Base-by-base conservation (phyloP, 2,113 vertebrate genomes). In the Chionis minor region DNA sequence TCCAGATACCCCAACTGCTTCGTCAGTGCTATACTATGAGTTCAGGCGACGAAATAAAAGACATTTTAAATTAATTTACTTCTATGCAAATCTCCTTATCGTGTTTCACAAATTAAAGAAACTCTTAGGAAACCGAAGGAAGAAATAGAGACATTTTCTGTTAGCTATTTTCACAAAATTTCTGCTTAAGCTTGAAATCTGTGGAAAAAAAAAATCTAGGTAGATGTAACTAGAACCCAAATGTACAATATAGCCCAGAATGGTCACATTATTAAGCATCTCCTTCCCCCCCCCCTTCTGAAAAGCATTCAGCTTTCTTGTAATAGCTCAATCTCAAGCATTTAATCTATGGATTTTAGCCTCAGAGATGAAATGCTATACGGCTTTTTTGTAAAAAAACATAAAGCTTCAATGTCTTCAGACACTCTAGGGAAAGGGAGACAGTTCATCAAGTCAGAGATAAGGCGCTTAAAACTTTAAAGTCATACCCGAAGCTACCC, bases 381-480 rank as follows among this genome's bases (percentile, higher is more conserved):
- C 81, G 91, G 81, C 58, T 95, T 94, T 89, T 85, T 91, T 84
- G 73, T 77, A 92, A 94, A 38, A 58, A 82, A 94, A 92, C 56
- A 65, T 91, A 61, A 79, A 89, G 73, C 74, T 89, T 85, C 86
- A 81, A 8, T 6, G 1, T 87, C 54, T 87, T 62, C 70, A 92
- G 88, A 94, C 51, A 82, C 86, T 84, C 75, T 38, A 54, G 66
- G 62, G 94, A 94, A 92, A 80, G 18, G 21, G 52, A 94, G 54
- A 56, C 58, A 87, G 56, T 5, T 17, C 58, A 95, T 91, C 83
- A 94, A 92, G 35, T 69, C 56, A 65, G 69, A 87, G 22, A 51
- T 54, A 78, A 74, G 61, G 30, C 86, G 75, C 24, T 86, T 91
- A 45, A 89, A 95, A 88, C 22, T 92, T 87, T 12, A 72, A 88